A percentile compares a stretch with the other conserved stretches of the same genome.
These are phyloP conservation scores for Cheirogaleus major DNA, from an alignment of 2,797 vertebrate genomes.

Conservation along the genomic window DNA sequence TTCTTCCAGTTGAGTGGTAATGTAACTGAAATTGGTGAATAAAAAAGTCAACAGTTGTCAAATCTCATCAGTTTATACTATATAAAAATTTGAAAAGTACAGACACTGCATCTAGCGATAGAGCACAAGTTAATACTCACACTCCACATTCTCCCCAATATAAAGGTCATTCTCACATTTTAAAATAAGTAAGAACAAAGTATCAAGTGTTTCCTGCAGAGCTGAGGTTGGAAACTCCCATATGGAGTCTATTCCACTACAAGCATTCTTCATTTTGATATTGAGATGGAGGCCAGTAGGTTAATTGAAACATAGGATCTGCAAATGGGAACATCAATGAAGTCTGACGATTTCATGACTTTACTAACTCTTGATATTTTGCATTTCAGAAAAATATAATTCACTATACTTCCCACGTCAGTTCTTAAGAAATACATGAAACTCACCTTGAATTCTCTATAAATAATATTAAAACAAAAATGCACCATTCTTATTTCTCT, in stretches of 20 bases:
- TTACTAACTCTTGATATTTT: conserved; percentile 62
- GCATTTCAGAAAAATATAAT: conserved; percentile 34
- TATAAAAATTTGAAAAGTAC: neutral
- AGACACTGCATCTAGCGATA: neutral
- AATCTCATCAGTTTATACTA: neutral
- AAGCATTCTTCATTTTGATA: conserved; percentile 45
- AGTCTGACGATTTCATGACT: conserved; percentile 15
- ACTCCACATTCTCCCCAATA: neutral
- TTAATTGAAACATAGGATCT: conserved; percentile 67
- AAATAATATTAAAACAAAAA: neutral
- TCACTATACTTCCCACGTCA: neutral
- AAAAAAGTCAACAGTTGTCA: neutral
- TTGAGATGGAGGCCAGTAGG: conserved; percentile 15
- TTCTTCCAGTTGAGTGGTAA: conserved; percentile 10
- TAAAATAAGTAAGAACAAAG: conserved; percentile 46
- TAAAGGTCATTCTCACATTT: neutral
- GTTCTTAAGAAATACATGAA: conserved; percentile 15
- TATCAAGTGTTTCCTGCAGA: neutral
- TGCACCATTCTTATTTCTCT: neutral
- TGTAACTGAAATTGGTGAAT: neutral
- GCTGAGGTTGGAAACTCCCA: neutral
- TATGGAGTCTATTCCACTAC: neutral
- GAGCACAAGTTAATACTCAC: neutral
- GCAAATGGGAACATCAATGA: conserved; percentile 51
- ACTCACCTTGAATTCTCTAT: neutral